These are phyloP conservation scores for Sinocyclocheilus anophthalmus DNA, from an alignment of 2,113 vertebrate species.

Conservation along the genomic window DNA sequence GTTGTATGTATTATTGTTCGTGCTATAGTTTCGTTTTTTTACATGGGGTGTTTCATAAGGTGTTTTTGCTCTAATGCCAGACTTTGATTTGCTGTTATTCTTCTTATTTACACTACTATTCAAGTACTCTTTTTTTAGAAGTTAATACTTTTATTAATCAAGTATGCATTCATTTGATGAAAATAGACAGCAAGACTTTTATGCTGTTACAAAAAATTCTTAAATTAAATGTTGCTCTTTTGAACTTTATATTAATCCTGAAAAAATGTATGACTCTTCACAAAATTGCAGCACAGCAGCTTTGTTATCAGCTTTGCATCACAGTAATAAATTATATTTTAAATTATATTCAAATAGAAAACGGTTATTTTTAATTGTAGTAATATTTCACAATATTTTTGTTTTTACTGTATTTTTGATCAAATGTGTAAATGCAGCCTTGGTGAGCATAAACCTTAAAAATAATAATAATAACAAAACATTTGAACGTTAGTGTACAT, in stretches of 20 bases:
- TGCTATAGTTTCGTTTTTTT: too few relatives aligned
- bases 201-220: too few relatives aligned
- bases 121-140: not conserved
- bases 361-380: not conserved
- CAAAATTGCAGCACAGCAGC: not conserved
- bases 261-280: not conserved
- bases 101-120: not conserved
- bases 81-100: not conserved
- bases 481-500: not conserved
- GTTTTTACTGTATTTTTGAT: not conserved
- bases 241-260: not conserved
- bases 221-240: not conserved
- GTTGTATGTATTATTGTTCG: too few relatives aligned
- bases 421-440: not conserved
- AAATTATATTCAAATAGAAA: not conserved
- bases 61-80: not conserved
- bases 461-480: too few relatives aligned
- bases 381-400: not conserved
- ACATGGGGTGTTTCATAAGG: not conserved
- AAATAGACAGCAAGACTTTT: not conserved
- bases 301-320: not conserved
- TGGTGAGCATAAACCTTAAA: too few relatives aligned
- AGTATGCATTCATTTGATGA: not conserved
- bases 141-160: not conserved
- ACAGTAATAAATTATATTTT: not conserved